phyloP scores from a whole-genome alignment of 2,113 vertebrate species.

The Tyrannus savana region DNA sequence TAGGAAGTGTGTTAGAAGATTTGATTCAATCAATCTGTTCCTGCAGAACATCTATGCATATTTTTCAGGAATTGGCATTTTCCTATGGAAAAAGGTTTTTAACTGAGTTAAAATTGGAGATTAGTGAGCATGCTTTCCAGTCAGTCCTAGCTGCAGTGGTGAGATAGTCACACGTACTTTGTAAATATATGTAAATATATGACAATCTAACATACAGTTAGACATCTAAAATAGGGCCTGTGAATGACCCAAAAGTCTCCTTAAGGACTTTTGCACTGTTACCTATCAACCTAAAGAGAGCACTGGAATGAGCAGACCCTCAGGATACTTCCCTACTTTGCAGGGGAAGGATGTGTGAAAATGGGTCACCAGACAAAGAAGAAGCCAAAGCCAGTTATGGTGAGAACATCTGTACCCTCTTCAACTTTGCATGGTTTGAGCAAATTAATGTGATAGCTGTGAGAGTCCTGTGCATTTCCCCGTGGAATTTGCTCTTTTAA shows the following conservation, averaged over 20 bases:
- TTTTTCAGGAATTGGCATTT: constrained; percentile 33
- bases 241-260: not conserved
- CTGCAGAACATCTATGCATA: not conserved
- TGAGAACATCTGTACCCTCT: not conserved
- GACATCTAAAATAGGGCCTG: not conserved
- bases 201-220: not conserved
- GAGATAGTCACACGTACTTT: not conserved
- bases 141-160: not conserved
- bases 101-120: not conserved
- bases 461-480: not conserved
- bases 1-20: constrained; percentile 30
- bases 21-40: constrained; percentile 30
- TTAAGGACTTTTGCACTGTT: not conserved
- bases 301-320: not conserved
- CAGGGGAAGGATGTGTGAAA: not conserved
- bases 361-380: not conserved
- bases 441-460: not conserved
- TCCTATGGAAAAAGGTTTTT: not conserved
- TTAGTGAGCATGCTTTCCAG: not conserved
- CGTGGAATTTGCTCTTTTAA: not conserved
- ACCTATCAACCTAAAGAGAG: not conserved
- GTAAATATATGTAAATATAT: not conserved
- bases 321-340: not conserved
- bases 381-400: not conserved
- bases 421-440: not conserved